Conservation (phyloP, 2,888 invertebrate species). For the Dasypolia templi region DNA sequence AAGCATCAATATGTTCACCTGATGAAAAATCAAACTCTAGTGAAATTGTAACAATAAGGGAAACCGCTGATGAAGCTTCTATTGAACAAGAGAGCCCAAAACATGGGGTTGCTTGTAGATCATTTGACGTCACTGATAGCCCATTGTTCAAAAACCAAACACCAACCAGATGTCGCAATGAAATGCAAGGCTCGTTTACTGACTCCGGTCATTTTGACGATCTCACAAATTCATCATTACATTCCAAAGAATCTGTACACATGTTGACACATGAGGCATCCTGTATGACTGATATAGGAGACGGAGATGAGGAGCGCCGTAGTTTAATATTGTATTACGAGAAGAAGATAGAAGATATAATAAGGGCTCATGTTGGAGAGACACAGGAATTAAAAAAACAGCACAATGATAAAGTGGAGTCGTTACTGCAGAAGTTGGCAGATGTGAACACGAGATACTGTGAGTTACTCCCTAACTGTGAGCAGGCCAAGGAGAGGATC, state of each 20-base stretch:
- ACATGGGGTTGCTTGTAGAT: slow-evolving; percentile 81
- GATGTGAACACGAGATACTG: slow-evolving; percentile 95
- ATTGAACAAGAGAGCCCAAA: slow-evolving; percentile 81
- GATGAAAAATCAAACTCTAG: slow-evolving; percentile 95
- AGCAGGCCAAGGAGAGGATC: slow-evolving; percentile 93
- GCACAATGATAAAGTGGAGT: slow-evolving; percentile 95
- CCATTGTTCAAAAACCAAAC: slow-evolving; percentile 87
- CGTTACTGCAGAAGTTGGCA: slow-evolving; percentile 92
- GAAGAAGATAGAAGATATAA: slow-evolving; percentile 93
- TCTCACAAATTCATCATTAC: slow-evolving; percentile 93
- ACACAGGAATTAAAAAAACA: slow-evolving; percentile 94
- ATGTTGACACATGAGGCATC: slow-evolving; percentile 90
- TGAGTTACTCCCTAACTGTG: slow-evolving; percentile 93
- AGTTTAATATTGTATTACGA: slow-evolving; percentile 93
- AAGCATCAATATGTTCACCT: slow-evolving; percentile 94
- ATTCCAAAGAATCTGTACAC: slow-evolving; percentile 94
- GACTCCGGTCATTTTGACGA: slow-evolving; percentile 97
- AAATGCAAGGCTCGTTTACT: slow-evolving; percentile 94
- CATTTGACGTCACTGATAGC: slow-evolving; percentile 88
- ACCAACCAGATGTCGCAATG: slow-evolving; percentile 87
- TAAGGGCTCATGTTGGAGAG: slow-evolving; percentile 91
- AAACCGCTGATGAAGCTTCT: slow-evolving; percentile 90
- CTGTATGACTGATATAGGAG: slow-evolving; percentile 88
- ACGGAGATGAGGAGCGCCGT: slow-evolving; percentile 92
- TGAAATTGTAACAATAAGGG: slow-evolving; percentile 93